phyloP scores from a whole-genome alignment of 92 coral and sea anemone genomes.

The Parazoanthus atlanticus region DNA sequence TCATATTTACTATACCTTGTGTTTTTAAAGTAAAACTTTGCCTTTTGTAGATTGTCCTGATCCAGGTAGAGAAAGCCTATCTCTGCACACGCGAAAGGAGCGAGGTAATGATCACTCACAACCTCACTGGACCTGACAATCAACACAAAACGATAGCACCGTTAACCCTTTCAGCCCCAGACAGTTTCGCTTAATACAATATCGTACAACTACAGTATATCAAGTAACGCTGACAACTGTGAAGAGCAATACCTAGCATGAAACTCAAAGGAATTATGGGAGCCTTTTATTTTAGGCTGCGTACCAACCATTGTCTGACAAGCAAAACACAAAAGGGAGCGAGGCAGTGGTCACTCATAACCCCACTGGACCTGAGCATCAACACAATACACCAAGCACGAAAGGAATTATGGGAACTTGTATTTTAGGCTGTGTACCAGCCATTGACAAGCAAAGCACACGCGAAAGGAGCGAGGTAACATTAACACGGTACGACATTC shows the following conservation, averaged over 20 bases:
- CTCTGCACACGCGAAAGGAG: constrained; percentile 94
- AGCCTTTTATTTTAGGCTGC: neutral
- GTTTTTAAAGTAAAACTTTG: constrained; percentile 76
- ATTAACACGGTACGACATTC: too few species aligned
- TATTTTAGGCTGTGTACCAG: too few species aligned
- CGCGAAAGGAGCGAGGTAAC: too few species aligned
- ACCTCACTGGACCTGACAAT: constrained; percentile 62
- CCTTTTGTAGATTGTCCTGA: constrained; percentile 76
- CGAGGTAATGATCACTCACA: constrained; percentile 80
- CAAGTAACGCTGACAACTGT: too few species aligned
- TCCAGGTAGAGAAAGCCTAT: constrained; percentile 92
- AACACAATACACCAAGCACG: neutral
- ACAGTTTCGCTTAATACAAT: too few species aligned
- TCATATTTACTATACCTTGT: constrained; percentile 60
- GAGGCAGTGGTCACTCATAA: too few species aligned
- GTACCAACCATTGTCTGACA: too few species aligned
- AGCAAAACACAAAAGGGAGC: constrained; percentile 61
- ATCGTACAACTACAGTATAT: too few species aligned
- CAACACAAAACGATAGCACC: neutral
- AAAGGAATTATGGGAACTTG: too few species aligned
- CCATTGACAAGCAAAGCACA: too few species aligned
- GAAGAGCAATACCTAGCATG: too few species aligned
- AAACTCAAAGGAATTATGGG: too few species aligned
- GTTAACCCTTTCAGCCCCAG: neutral
- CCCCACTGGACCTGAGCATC: constrained; percentile 60